Base-by-base conservation (phyloP, 2,113 vertebrate species). In the Xiphophorus maculatus region DNA sequence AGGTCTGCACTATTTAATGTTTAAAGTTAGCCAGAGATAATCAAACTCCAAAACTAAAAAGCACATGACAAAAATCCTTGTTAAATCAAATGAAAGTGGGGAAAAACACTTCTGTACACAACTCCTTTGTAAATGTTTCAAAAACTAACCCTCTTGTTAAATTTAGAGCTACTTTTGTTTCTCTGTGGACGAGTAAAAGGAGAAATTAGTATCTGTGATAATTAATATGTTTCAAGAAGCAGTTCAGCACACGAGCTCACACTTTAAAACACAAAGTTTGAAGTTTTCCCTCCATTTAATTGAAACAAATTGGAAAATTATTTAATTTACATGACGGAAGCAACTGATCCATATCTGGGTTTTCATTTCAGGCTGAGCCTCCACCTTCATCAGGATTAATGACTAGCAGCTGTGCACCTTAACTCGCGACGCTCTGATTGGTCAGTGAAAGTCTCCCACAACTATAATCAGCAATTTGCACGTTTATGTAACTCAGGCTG, bases 391-490 rank as follows among this genome's bases (percentile, higher is more conserved):
- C 64, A 70, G 62, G 42, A 51, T 10, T 61, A 22, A 71, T 27
- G 13, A 22, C 15, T 25, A 9, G 32, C 85, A 74, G 42, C 80
- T 82, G 84, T 75, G 73, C 1, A 3, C 76, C 1, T 80, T 44
- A 54, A 37, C 58, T 73, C 0, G 7, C 27, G 17, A 0, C 1
- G 27, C 32, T 64, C 62, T 82, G 82, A 88, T 81, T 89, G 81
- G 79, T 77, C 79, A 65, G 29, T 27, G 27, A 32, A 48, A 42
- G 44, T 72, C 72, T 62, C 27, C 1, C 37, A 42, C 12, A 30
- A 6, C 51, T 73, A 35, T 63, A 30, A 15, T 54, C 73, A 82
- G 17, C 11, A 10, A 48, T 22, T 70, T 33, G 28, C 14, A 37
- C 8, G 19, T 7, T 0, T 58, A n/a, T 32, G 13, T 22, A 14